A percentile compares a stretch with the other conserved stretches of the same genome.
Conservation (phyloP, 2,797 vertebrate genomes). For the Dendrocincla tyrannina region DNA sequence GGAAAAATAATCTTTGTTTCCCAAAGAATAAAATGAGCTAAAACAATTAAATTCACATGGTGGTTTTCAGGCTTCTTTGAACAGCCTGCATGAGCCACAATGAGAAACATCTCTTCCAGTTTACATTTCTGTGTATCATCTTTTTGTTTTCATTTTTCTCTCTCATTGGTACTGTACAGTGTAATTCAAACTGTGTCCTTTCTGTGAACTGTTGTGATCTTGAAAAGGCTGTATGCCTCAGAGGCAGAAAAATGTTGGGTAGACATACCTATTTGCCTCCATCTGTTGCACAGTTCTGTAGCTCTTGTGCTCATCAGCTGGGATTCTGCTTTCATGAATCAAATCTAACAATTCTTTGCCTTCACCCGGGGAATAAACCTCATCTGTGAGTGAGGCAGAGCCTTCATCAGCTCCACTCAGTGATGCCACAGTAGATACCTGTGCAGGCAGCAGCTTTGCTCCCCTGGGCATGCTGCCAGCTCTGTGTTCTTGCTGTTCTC, state of each 20-base stretch:
- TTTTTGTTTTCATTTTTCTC: background rate
- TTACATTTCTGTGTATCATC: background rate
- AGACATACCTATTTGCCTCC: background rate
- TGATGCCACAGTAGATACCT: background rate
- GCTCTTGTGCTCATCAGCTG: background rate
- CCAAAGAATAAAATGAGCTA: background rate
- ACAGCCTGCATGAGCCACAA: background rate
- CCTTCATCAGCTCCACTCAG: rapidly evolving
- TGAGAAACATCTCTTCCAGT: background rate
- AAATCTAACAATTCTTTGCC: background rate
- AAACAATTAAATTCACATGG: background rate
- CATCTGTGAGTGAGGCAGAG: background rate
- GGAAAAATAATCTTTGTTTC: background rate
- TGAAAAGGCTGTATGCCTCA: background rate
- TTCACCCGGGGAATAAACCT: background rate
- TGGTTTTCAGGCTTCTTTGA: background rate
- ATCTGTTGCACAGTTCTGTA: background rate
- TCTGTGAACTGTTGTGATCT: background rate
- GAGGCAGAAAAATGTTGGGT: background rate
- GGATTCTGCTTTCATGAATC: background rate
- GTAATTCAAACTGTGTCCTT: background rate
- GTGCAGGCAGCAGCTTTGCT: background rate
- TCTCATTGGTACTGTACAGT: background rate
- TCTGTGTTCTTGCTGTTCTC: background rate
- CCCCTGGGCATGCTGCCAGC: rapidly evolving